A percentile compares a stretch with the other conserved stretches of the same genome.
Conservation (phyloP, 1,140 invertebrate genomes). For the Caenorhabditis briggsae region DNA sequence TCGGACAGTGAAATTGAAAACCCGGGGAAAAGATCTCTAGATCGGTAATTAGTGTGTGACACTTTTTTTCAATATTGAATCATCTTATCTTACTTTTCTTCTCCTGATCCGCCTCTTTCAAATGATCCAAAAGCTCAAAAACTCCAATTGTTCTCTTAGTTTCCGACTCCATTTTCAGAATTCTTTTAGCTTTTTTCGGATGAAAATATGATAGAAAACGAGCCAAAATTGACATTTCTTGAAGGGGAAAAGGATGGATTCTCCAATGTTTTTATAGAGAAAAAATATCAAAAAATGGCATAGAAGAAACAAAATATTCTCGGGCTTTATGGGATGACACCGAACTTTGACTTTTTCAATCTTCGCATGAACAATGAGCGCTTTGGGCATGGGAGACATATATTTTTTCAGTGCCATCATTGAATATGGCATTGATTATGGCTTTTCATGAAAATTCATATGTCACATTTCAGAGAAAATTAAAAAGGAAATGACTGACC, state of each 20-base stretch:
- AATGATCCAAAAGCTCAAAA: conserved; percentile 40
- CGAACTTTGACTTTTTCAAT: conserved; percentile 42
- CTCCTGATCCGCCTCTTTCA: background rate
- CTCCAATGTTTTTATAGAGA: background rate
- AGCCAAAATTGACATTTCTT: conserved; percentile 10
- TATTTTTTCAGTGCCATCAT: background rate
- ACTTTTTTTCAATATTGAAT: background rate
- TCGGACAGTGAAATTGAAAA: conserved; percentile 9
- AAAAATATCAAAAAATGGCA: conserved; percentile 30
- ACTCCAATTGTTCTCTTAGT: background rate
- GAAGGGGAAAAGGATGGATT: background rate
- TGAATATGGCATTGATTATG: background rate
- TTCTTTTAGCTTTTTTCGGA: background rate
- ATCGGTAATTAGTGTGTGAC: background rate
- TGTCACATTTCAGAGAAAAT: background rate
- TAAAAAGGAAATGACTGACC: background rate
- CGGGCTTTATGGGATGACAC: conserved; percentile 25
- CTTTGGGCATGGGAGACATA: background rate
- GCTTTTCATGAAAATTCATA: background rate
- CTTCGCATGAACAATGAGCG: conserved; percentile 32
- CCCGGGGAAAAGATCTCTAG: background rate
- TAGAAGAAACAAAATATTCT: conserved; percentile 37
- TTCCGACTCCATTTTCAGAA: conserved; percentile 6
- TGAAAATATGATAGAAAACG: conserved; percentile 45
- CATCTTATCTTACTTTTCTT: conserved; percentile 4